These are phyloP conservation scores for Bombus difficillimus DNA, from an alignment of 1,140 invertebrate genomes.

Conservation along the genomic window DNA sequence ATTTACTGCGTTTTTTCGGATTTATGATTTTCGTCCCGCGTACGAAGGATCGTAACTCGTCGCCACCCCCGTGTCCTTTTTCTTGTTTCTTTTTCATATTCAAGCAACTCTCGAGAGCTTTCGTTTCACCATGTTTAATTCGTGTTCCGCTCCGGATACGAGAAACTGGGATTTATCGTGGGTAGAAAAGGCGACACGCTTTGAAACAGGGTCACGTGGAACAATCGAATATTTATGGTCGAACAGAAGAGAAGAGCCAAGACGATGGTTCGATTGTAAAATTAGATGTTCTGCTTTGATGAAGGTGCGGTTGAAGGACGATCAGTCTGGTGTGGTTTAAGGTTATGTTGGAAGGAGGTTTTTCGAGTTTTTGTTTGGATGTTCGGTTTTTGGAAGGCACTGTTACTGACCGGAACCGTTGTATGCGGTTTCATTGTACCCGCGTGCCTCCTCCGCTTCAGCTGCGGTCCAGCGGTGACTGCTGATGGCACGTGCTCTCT, in stretches of 20 bases:
- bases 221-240: constrained; percentile 50
- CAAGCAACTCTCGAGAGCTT: background rate
- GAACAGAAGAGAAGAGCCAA: background rate
- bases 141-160: constrained; percentile 29
- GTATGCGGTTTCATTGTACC: constrained; percentile 44
- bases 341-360: background rate
- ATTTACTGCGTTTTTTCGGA: constrained; percentile 73
- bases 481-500: constrained; percentile 81
- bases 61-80: constrained; percentile 26
- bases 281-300: constrained; percentile 1
- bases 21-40: constrained; percentile 70
- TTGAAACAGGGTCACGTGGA: constrained; percentile 33
- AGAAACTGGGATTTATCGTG: constrained; percentile 38
- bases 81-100: constrained; percentile 22
- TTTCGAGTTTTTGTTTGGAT: background rate
- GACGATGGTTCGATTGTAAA: constrained; percentile 9
- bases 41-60: constrained; percentile 39
- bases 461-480: constrained; percentile 78
- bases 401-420: constrained; percentile 38
- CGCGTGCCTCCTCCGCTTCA: constrained; percentile 68
- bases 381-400: constrained; percentile 57
- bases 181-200: background rate
- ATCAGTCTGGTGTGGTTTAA: too few relatives aligned
- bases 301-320: background rate
- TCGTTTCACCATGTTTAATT: constrained; percentile 29